Conservation (phyloP, 2,888 invertebrate species). For the Eudemis profundana region DNA sequence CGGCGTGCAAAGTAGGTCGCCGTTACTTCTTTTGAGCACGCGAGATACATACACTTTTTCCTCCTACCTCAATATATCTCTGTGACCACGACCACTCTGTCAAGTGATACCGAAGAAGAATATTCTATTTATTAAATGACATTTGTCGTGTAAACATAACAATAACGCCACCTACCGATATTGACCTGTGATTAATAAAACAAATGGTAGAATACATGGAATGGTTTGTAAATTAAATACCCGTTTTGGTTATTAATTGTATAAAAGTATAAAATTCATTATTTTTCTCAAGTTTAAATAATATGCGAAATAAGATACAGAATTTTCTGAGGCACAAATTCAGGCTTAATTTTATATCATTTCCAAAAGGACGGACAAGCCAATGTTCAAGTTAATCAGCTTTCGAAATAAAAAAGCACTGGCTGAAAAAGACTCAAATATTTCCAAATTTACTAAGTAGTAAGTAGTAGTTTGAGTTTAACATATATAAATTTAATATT, state of each 20-base stretch:
- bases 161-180: background rate
- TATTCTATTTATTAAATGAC: background rate
- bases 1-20: too few species aligned
- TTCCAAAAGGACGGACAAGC: slow-evolving; percentile 80
- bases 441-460: background rate
- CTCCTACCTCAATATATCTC: too few species aligned
- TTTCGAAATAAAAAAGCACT: slow-evolving; percentile 9
- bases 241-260: slow-evolving; percentile 52
- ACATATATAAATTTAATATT: background rate
- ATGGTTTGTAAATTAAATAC: slow-evolving; percentile 58
- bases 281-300: slow-evolving; percentile 35
- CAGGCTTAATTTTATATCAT: slow-evolving; percentile 68
- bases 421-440: slow-evolving; percentile 2
- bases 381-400: slow-evolving; percentile 53
- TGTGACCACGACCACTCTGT: too few species aligned
- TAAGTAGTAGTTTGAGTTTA: background rate
- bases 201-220: slow-evolving; percentile 58
- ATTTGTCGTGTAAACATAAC: background rate
- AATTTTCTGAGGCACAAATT: slow-evolving; percentile 76
- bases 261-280: slow-evolving; percentile 32
- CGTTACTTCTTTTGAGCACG: too few species aligned
- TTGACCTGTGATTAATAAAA: slow-evolving; percentile 19
- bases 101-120: too few species aligned
- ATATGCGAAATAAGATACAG: slow-evolving; percentile 66
- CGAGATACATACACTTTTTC: too few species aligned